Base-by-base conservation (phyloP, 2,113 vertebrate genomes). In the Corynorhinus townsendii region DNA sequence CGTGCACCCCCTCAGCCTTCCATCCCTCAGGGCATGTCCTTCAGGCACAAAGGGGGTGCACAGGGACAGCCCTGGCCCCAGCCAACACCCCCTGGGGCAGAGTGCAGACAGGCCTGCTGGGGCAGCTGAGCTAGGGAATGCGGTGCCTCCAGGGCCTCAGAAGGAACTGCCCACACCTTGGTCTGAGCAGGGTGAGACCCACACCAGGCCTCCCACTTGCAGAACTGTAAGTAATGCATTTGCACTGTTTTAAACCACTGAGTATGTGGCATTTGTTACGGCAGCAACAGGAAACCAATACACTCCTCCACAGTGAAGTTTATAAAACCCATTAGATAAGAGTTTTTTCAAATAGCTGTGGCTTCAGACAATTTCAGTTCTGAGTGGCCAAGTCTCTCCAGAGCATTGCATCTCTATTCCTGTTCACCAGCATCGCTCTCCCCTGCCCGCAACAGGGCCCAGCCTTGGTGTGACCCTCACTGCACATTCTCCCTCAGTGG, bases 361-460 rank as follows among this genome's bases (percentile, higher is more conserved):
- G 40, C 40, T 52, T 49, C 10, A 22, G 40, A 73, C 11, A 62
- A 62, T 52, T 85, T 59, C 49, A 26, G 1, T 14, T 89, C 81
- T 83, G 77, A 43, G 59, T 62, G 2, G 22, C 40, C 19, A 43
- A 30, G 22, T 40, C 52, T 30, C 14, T 35, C 62, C 43, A 54
- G 33, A 8, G 3, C 24, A 54, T 3, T 17, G 2, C 5, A 19
- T 9, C 2, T 24, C 47, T 82, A 22, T 56, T 47, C 24, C 9
- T 17, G 5, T 45, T 64, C 19, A 17, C 59, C 17, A 33, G 38
- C 12, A 11, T 62, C 33, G 24, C 30, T 69, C 33, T 72, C 66
- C 11, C 45, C 2, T 0, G 5, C 17, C 62, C 33, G 28, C 20
- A 16, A 6, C 7, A 12, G 1, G 12, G 26, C 5, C 26, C 26